A percentile compares a stretch with the other conserved stretches of the same genome.
phyloP scores from a whole-genome alignment of 2,888 invertebrate species.

The Electrophaes corylata region DNA sequence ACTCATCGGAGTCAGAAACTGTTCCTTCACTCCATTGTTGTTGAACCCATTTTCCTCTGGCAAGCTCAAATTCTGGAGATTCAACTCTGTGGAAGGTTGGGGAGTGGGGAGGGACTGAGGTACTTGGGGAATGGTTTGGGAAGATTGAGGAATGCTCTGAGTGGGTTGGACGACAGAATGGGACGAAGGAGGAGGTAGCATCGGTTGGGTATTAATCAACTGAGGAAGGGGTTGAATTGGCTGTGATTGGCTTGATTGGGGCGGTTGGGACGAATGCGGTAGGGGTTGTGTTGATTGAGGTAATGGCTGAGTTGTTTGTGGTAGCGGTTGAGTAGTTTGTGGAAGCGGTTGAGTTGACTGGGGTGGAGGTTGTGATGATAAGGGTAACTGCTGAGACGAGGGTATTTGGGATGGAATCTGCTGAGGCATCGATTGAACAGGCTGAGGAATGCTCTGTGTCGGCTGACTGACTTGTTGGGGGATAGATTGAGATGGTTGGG shows the following conservation, averaged over 20 bases:
- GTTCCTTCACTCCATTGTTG: slow-evolving; percentile 67
- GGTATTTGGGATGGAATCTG: slow-evolving; percentile 36
- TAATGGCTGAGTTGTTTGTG: slow-evolving; percentile 30
- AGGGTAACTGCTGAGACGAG: slow-evolving; percentile 38
- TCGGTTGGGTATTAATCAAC: slow-evolving; percentile 17
- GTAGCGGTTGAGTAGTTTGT: slow-evolving; percentile 28
- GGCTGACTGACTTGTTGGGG: slow-evolving; percentile 36
- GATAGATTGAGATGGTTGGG: slow-evolving; percentile 41
- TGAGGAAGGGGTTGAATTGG: slow-evolving; percentile 23
- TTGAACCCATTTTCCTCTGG: slow-evolving; percentile 59
- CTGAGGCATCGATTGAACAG: slow-evolving; percentile 26
- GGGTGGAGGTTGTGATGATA: slow-evolving; percentile 30
- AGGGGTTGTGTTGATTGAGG: slow-evolving; percentile 40
- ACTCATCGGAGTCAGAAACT: slow-evolving; percentile 75
- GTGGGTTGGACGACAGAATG: slow-evolving; percentile 32
- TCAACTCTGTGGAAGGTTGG: slow-evolving; percentile 48
- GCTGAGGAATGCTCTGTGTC: slow-evolving; percentile 33
- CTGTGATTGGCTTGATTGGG: slow-evolving; percentile 33
- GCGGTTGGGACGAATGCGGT: slow-evolving; percentile 38
- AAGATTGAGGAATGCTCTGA: slow-evolving; percentile 19
- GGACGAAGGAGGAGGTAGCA: slow-evolving; percentile 32
- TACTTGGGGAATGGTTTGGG: slow-evolving; percentile 21
- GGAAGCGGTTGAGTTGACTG: slow-evolving; percentile 38
- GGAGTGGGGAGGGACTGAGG: slow-evolving; percentile 27
- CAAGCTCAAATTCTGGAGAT: slow-evolving; percentile 64